Percentiles rank a stretch among this genome's conserved stretches.
These are phyloP conservation scores for Tarsius wallacei DNA, from an alignment of 2,797 vertebrate species.

Conservation along the genomic window DNA sequence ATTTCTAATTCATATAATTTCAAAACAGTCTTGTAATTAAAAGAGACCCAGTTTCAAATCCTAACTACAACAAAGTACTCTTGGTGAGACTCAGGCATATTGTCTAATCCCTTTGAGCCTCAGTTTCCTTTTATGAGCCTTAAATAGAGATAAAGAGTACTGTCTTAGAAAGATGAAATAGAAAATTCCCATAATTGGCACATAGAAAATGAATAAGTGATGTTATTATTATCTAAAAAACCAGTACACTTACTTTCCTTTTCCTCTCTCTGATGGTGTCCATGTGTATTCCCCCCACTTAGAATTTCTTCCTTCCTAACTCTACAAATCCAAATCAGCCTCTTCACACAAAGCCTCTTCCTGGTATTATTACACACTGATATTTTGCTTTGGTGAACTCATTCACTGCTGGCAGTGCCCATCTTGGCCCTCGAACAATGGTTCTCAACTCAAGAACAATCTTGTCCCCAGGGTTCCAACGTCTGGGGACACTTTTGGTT, in stretches of 20 bases:
- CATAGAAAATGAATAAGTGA: not conserved
- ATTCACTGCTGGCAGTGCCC: not conserved
- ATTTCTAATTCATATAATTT: not conserved
- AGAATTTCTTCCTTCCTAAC: not conserved
- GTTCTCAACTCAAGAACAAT: not conserved
- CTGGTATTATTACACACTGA: accelerated
- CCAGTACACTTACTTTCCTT: not conserved
- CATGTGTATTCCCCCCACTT: not conserved
- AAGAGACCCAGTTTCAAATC: constrained; percentile 1
- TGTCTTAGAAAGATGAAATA: not conserved
- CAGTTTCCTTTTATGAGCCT: not conserved
- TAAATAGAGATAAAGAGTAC: not conserved
- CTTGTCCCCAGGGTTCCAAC: not conserved
- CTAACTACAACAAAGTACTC: not conserved
- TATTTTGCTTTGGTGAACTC: not conserved
- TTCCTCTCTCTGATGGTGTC: not conserved
- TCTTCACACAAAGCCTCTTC: not conserved
- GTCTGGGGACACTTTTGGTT: not conserved
- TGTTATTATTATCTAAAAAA: not conserved
- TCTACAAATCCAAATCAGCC: too few species aligned
- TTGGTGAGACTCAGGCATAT: not conserved
- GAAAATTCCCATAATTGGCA: not conserved
- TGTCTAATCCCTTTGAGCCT: not conserved
- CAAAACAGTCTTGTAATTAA: not conserved
- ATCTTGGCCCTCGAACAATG: not conserved